Evolutionary conservation across 2,888 invertebrate genomes (phyloP).

Genomic region (Bellardia pandia): DNA sequence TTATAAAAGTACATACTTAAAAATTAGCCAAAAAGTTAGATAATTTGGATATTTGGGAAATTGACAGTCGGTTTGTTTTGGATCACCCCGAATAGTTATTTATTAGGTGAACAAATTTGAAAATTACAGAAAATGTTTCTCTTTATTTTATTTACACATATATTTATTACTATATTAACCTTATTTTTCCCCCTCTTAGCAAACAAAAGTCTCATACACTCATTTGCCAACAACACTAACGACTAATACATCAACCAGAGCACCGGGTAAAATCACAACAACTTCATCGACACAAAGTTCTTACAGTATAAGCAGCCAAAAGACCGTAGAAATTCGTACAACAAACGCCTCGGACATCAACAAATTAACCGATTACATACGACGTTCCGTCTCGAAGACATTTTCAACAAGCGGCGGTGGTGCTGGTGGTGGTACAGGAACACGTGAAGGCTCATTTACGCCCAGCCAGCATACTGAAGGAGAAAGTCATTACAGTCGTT

Average conservation of each 20-base stretch:
- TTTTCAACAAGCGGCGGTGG: conserved; percentile 62
- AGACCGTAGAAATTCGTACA: conserved; percentile 79
- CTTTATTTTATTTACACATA: too few relatives aligned
- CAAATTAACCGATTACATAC: conserved; percentile 80
- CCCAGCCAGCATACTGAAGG: conserved; percentile 77
- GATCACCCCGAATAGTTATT: too few relatives aligned
- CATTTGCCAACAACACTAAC: conserved; percentile 78
- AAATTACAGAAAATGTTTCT: too few relatives aligned
- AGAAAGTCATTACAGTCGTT: conserved; percentile 79
- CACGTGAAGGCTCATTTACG: conserved; percentile 72
- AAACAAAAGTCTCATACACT: conserved; percentile 64
- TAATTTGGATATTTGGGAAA: too few relatives aligned
- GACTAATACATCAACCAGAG: conserved; percentile 77
- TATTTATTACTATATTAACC: background rate
- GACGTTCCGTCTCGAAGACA: conserved; percentile 82
- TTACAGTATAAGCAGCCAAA: conserved; percentile 78
- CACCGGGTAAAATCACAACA: conserved; percentile 74
- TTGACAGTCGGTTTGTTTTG: too few relatives aligned
- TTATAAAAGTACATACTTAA: too few relatives aligned
- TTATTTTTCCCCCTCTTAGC: conserved; percentile 30
- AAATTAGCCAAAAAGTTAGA: too few relatives aligned
- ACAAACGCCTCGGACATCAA: conserved; percentile 79
- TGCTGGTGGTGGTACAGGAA: conserved; percentile 33
- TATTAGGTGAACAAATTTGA: too few relatives aligned
- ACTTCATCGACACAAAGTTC: conserved; percentile 79